phyloP scores from a whole-genome alignment of 2,797 vertebrate species.

The Avahi laniger region DNA sequence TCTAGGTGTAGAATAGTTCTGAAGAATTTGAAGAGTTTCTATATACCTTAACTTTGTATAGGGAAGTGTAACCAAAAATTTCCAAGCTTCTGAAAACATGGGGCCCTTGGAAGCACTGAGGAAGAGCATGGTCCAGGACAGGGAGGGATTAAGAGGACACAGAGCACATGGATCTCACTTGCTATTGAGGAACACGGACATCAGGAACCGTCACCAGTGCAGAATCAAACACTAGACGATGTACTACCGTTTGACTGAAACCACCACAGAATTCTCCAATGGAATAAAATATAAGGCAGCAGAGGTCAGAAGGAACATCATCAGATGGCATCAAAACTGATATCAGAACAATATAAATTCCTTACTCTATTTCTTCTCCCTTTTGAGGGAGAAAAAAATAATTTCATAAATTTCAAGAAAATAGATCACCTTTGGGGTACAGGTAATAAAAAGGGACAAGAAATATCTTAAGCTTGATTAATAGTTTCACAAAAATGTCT shows the following conservation, averaged over 20 bases:
- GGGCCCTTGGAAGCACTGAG: background rate
- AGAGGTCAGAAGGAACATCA: background rate
- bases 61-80: background rate
- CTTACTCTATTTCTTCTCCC: background rate
- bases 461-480: background rate
- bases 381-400: background rate
- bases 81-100: background rate
- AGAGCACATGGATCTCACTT: background rate
- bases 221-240: background rate
- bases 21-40: background rate
- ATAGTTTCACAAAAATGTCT: background rate
- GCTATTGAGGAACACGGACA: rapidly evolving
- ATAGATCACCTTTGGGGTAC: background rate
- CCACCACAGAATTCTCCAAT: background rate
- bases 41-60: background rate
- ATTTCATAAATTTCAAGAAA: background rate
- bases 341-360: background rate
- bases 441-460: background rate
- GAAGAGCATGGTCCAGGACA: background rate
- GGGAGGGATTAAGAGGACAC: background rate
- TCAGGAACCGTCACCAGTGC: background rate
- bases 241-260: background rate
- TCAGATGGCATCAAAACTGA: background rate
- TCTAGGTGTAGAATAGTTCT: background rate
- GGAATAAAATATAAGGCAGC: background rate